phyloP scores from a whole-genome alignment of 2,888 invertebrate species.

The Chloromyia formosa region DNA sequence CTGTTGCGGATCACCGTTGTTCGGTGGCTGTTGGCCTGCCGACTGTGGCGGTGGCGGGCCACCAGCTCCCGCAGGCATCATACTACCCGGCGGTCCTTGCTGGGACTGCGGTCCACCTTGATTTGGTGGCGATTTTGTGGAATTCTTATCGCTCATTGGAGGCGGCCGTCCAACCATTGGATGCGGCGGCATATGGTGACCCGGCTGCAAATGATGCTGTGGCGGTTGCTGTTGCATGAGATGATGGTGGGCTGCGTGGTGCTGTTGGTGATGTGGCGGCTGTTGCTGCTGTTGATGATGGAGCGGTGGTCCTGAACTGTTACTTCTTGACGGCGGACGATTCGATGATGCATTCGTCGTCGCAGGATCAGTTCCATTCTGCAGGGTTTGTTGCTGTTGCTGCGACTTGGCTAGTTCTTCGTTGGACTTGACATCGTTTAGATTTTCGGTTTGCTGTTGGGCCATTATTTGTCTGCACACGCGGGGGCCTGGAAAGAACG shows the following conservation, averaged over 20 bases:
- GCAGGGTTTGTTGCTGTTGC: constrained; percentile 52
- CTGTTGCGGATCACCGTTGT: constrained; percentile 28
- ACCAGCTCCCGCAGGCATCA: constrained; percentile 35
- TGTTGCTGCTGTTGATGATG: constrained; percentile 52
- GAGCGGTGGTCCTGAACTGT: constrained; percentile 44
- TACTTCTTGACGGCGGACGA: constrained; percentile 36
- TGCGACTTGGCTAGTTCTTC: constrained; percentile 49
- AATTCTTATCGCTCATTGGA: constrained; percentile 41
- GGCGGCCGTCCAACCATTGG: constrained; percentile 56
- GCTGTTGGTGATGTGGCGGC: constrained; percentile 47
- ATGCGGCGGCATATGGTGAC: constrained; percentile 69
- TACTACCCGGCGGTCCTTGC: constrained; percentile 25
- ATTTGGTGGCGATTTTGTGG: constrained; percentile 48
- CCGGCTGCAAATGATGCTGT: constrained; percentile 73
- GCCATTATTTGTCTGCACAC: constrained; percentile 51
- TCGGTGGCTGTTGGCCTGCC: constrained; percentile 12
- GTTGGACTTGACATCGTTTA: constrained; percentile 53
- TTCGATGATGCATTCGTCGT: constrained; percentile 44
- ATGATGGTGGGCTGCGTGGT: constrained; percentile 45
- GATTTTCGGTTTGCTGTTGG: constrained; percentile 55
- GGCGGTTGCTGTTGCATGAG: constrained; percentile 44
- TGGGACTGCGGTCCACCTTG: constrained; percentile 23
- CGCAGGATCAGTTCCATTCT: constrained; percentile 53
- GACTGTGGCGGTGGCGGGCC: constrained; percentile 25
- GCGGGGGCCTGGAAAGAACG: not conserved